Percentiles rank a stretch among this genome's conserved stretches.
phyloP scores from a whole-genome alignment of 2,888 invertebrate genomes.

The Eretmocerus hayati region DNA sequence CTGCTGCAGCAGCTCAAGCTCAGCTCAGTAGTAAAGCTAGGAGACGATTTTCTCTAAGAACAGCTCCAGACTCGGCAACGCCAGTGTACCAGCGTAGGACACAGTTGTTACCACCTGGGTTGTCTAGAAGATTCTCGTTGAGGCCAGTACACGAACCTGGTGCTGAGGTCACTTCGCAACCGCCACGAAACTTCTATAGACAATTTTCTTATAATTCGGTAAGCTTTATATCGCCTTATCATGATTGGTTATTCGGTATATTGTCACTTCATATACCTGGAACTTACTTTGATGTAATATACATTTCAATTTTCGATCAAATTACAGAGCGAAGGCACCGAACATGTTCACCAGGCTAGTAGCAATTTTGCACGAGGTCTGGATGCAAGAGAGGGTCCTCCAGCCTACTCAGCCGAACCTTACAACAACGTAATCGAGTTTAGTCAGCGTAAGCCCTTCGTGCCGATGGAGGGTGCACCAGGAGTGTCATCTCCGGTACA shows the following conservation, averaged over 20 bases:
- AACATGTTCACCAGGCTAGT: too few species aligned
- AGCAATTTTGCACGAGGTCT: too few species aligned
- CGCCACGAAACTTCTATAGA: too few species aligned
- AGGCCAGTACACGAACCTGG: constrained; percentile 33
- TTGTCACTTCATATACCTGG: too few species aligned
- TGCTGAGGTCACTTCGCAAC: background rate
- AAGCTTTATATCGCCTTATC: too few species aligned
- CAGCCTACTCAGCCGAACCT: constrained; percentile 28
- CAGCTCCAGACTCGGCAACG: constrained; percentile 27
- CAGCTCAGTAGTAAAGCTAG: background rate
- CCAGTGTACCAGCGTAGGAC: constrained; percentile 30
- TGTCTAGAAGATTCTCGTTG: constrained; percentile 38
- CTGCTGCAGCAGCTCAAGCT: background rate
- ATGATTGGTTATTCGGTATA: too few species aligned
- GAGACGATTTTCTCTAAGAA: constrained; percentile 35
- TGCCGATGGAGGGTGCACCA: constrained; percentile 34
- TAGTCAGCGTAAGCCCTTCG: constrained; percentile 36
- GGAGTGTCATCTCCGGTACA: constrained; percentile 36
- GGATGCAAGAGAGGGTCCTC: constrained; percentile 24
- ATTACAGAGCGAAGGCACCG: too few species aligned
- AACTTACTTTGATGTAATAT: too few species aligned
- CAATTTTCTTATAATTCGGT: too few species aligned
- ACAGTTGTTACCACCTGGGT: constrained; percentile 31
- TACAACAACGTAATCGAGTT: constrained; percentile 35
- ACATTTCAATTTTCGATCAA: too few species aligned